Percentiles rank a stretch among this genome's conserved stretches.
These are phyloP conservation scores for Cossypha dichroa DNA, from an alignment of 2,797 vertebrate species.

Conservation along the genomic window DNA sequence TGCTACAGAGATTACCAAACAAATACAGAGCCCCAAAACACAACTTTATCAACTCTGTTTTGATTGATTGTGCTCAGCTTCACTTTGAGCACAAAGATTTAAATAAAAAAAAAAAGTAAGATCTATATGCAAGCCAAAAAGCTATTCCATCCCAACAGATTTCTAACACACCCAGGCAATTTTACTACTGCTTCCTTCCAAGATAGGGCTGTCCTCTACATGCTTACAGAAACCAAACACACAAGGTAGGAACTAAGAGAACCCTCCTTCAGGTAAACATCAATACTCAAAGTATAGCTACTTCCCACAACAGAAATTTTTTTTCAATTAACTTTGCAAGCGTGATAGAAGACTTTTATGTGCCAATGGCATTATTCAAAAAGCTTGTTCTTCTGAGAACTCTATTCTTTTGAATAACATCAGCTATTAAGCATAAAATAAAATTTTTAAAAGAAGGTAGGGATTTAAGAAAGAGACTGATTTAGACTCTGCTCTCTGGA, in stretches of 20 bases:
- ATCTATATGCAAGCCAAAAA: not conserved
- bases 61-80: not conserved
- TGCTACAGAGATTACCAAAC: not conserved
- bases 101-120: not conserved
- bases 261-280: not conserved
- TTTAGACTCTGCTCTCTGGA: not conserved
- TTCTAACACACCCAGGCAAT: not conserved
- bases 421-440: not conserved
- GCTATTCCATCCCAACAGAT: not conserved
- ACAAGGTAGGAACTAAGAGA: not conserved
- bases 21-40: not conserved
- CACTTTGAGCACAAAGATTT: not conserved
- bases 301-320: not conserved
- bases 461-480: not conserved
- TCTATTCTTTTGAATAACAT: not conserved
- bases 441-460: fast-evolving
- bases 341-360: not conserved
- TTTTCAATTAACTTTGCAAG: not conserved
- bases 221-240: not conserved
- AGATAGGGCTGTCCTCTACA: not conserved
- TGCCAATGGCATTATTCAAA: not conserved
- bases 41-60: not conserved
- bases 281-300: not conserved
- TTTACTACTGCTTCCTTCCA: not conserved
- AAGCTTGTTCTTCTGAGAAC: not conserved